A percentile compares a stretch with the other conserved stretches of the same genome.
phyloP scores from a whole-genome alignment of 2,888 invertebrate species.

The Nebria salina region DNA sequence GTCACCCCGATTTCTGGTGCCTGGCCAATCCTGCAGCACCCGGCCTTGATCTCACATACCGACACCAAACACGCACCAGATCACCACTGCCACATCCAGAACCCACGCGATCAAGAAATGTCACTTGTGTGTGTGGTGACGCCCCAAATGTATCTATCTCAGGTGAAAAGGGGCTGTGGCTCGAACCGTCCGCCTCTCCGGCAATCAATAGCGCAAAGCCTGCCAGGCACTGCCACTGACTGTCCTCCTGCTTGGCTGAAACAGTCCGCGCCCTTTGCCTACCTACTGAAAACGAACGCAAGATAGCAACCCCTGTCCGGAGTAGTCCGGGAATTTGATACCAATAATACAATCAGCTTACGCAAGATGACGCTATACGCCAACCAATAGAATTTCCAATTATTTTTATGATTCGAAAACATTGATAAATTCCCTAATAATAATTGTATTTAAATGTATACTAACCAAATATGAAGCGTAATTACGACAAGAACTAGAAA shows the following conservation, averaged over 20 bases:
- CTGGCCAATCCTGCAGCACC: conserved; percentile 33
- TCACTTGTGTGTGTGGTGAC: conserved; percentile 46
- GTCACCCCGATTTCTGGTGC: conserved; percentile 28
- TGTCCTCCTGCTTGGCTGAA: conserved; percentile 41
- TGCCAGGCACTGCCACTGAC: conserved; percentile 46
- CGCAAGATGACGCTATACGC: neutral
- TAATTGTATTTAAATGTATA: too few relatives aligned
- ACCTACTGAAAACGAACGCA: conserved; percentile 18
- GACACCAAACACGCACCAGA: conserved; percentile 41
- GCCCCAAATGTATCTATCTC: conserved; percentile 47
- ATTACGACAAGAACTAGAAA: too few relatives aligned
- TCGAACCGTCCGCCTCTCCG: conserved; percentile 44
- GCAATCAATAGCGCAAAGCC: conserved; percentile 44
- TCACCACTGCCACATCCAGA: conserved; percentile 44
- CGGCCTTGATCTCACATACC: conserved; percentile 37
- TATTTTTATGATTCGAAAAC: too few relatives aligned
- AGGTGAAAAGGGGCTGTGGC: conserved; percentile 47
- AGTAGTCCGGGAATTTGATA: neutral
- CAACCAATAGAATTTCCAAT: too few relatives aligned
- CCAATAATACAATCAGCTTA: neutral
- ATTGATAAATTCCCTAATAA: too few relatives aligned
- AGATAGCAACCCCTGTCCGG: conserved; percentile 37
- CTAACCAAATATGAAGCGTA: too few relatives aligned
- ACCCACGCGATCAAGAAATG: conserved; percentile 43
- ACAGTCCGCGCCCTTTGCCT: conserved; percentile 39